Percentiles rank a stretch among this genome's conserved stretches.
phyloP scores from a whole-genome alignment of 2,888 invertebrate genomes.

The Gymnoscelis rufifasciata region DNA sequence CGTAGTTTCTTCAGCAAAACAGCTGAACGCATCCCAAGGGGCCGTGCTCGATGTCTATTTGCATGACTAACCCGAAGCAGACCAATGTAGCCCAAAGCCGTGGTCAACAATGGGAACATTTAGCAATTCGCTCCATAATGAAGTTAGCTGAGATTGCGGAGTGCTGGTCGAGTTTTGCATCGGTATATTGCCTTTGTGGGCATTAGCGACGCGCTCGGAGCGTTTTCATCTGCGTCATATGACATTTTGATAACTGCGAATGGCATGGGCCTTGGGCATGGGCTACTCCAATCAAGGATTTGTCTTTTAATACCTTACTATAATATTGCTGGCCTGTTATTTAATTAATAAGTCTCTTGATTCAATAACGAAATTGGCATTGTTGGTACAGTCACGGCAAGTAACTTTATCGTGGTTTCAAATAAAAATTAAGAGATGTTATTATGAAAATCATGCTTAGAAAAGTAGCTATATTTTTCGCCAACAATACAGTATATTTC shows the following conservation, averaged over 20 bases:
- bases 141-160: slow-evolving; percentile 72
- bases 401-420: no score
- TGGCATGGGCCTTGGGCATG: no score
- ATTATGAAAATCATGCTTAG: no score
- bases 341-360: no score
- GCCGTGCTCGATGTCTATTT: slow-evolving; percentile 61
- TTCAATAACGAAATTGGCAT: no score
- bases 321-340: no score
- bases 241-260: background rate
- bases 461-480: no score
- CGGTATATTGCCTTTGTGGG: slow-evolving; percentile 8
- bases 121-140: slow-evolving; percentile 73
- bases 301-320: no score
- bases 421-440: no score
- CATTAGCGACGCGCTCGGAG: background rate
- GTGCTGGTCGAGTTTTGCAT: slow-evolving; percentile 8
- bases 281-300: no score
- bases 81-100: slow-evolving; percentile 42
- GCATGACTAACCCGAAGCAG: slow-evolving; percentile 62
- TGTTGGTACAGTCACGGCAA: no score
- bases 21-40: slow-evolving; percentile 43
- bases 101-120: slow-evolving; percentile 71
- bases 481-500: no score
- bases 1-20: slow-evolving; percentile 32
- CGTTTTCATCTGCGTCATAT: slow-evolving; percentile 1